phyloP scores from a whole-genome alignment of 2,797 vertebrate genomes.

The Rhyacichthys aspro region DNA sequence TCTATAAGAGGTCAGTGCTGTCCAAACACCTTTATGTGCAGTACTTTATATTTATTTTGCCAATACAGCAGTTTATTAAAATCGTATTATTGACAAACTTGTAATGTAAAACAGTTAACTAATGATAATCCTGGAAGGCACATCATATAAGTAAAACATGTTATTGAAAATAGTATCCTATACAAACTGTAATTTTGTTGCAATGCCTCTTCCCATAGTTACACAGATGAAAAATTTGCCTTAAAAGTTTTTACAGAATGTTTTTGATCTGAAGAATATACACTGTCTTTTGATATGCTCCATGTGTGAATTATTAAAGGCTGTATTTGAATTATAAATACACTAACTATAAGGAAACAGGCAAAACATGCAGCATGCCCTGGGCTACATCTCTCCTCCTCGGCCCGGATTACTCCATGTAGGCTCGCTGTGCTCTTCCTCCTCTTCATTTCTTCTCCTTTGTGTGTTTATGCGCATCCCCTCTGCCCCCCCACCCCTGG shows the following conservation, averaged over 20 bases:
- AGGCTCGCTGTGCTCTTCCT: constrained; percentile 79
- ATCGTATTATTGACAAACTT: too few species aligned
- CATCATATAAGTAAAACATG: too few species aligned
- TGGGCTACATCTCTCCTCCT: constrained; percentile 89
- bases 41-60: too few species aligned
- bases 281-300: constrained; percentile 89
- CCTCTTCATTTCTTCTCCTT: constrained; percentile 81
- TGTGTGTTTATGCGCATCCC: constrained; percentile 61
- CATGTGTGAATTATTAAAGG: constrained; percentile 93
- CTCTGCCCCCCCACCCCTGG: constrained; percentile 7
- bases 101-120: too few species aligned
- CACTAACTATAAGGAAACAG: constrained; percentile 94
- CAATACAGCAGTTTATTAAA: too few species aligned
- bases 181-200: not conserved
- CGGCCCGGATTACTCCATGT: constrained; percentile 86
- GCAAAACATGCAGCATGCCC: constrained; percentile 90
- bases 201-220: not conserved
- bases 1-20: too few species aligned
- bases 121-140: too few species aligned
- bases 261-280: constrained; percentile 47
- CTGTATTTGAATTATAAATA: constrained; percentile 98
- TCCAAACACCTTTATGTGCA: too few species aligned
- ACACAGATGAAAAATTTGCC: constrained; percentile 16
- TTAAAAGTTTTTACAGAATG: constrained; percentile 21
- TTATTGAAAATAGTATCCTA: too few species aligned